Conservation (phyloP, 2,888 invertebrate species). For the Oligia latruncula region DNA sequence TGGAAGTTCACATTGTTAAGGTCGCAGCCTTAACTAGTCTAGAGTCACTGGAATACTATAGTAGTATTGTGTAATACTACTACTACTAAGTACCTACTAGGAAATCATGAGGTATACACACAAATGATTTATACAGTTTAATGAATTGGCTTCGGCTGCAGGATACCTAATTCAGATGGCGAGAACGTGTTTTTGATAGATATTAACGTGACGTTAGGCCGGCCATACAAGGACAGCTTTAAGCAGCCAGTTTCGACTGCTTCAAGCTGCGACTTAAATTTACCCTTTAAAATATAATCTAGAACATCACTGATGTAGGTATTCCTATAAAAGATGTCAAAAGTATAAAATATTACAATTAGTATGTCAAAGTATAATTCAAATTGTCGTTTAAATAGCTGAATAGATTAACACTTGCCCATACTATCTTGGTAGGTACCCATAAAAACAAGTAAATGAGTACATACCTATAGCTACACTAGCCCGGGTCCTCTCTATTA, state of each 20-base stretch:
- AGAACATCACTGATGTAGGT: not conserved
- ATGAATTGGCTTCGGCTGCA: not conserved
- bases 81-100: not conserved
- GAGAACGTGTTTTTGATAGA: not conserved
- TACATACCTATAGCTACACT: not conserved
- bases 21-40: conserved; percentile 14
- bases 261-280: not conserved
- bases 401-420: not conserved
- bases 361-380: too few relatives aligned
- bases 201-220: not conserved
- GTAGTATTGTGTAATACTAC: not conserved
- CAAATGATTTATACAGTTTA: not conserved
- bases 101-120: not conserved
- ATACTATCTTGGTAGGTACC: not conserved
- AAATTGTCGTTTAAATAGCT: not conserved
- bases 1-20: conserved; percentile 15
- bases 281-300: not conserved
- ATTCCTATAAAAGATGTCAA: not conserved
- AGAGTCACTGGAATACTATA: conserved; percentile 25
- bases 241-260: too few relatives aligned
- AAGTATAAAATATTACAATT: too few relatives aligned
- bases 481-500: conserved; percentile 7
- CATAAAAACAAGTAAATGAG: not conserved
- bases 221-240: too few relatives aligned
- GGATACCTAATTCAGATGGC: not conserved